Base-by-base conservation (phyloP, 1,140 invertebrate genomes). In the Metaphire vulgaris region DNA sequence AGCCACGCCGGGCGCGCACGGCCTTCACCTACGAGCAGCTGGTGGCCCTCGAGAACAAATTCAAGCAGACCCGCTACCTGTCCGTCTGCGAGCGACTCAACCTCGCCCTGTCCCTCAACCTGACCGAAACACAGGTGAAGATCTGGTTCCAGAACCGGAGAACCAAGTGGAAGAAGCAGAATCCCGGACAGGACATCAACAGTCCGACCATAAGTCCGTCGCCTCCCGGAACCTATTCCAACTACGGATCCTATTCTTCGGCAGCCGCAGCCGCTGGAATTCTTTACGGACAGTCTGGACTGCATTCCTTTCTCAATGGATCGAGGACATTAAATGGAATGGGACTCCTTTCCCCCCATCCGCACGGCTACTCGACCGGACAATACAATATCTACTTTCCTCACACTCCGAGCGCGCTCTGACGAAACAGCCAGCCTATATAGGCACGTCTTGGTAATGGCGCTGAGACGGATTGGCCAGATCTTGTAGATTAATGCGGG, bases 121-220 rank as follows among this genome's bases (percentile, higher is more conserved):
- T 99, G 33, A 99, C 96, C 0, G 97, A 99, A 87, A 99, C 97
- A 1, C 97, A 99, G 89, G 95, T 98, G 68, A 96, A 88, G 83
- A 88, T 88, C 64, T 88, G 87, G 87, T 88, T 87, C 78, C 87
- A 88, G 82, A 99, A 99, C 84, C 89, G 97, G 0, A 89, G 97
- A 68, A 99, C 97, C 80, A 99, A 99, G 86, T 99, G 97, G 97
- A 99, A 99, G 89, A 99, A 99, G 82, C 96, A 99, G 84, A 99
- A 99, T 84, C 97, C 97, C 0, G 97, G 97, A 0, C 91, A 98
- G 89, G 97, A 99, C 85, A 96, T 98, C 0, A 78, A 78, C 77
- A 74, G 75, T 14, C 77, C 77, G 68, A 64, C 73, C 6, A 56
- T 56, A 6, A 56, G 41, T 56, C 41, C 41, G 41, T 56, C 41